Conservation (phyloP, 1,140 invertebrate genomes). For the Arion vulgaris region DNA sequence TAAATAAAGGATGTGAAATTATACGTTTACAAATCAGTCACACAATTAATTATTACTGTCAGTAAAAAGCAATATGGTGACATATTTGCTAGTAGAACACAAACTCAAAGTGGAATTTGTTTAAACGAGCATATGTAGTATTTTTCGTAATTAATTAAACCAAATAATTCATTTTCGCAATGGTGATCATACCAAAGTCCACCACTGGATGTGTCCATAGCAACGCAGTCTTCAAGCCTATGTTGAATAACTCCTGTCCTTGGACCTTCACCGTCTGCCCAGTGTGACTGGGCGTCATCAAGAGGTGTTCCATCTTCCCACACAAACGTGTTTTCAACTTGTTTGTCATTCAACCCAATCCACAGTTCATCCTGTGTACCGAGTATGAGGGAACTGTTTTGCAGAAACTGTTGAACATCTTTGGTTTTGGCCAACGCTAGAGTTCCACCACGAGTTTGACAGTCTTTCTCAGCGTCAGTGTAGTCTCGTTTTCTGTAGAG, state of each 20-base stretch:
- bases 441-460: not conserved
- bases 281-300: not conserved
- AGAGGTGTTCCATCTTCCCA: constrained; percentile 14
- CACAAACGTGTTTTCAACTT: not conserved
- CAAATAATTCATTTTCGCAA: constrained; percentile 13
- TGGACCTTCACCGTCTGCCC: constrained; percentile 5
- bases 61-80: too few species aligned
- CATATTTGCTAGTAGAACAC: too few species aligned
- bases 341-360: constrained; percentile 18
- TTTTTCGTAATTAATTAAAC: not conserved
- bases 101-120: not conserved
- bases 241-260: not conserved
- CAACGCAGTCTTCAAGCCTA: constrained; percentile 14
- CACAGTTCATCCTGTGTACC: not conserved
- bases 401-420: constrained; percentile 14
- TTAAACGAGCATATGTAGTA: constrained; percentile 22
- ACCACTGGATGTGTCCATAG: not conserved
- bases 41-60: too few species aligned
- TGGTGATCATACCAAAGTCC: constrained; percentile 15
- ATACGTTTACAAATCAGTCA: too few species aligned
- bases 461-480: not conserved
- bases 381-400: not conserved
- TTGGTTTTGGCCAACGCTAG: constrained; percentile 9
- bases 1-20: too few species aligned
- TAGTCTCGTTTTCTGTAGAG: not conserved